These are phyloP conservation scores for Gryllus bimaculatus DNA, from an alignment of 1,140 invertebrate genomes.

Conservation along the genomic window DNA sequence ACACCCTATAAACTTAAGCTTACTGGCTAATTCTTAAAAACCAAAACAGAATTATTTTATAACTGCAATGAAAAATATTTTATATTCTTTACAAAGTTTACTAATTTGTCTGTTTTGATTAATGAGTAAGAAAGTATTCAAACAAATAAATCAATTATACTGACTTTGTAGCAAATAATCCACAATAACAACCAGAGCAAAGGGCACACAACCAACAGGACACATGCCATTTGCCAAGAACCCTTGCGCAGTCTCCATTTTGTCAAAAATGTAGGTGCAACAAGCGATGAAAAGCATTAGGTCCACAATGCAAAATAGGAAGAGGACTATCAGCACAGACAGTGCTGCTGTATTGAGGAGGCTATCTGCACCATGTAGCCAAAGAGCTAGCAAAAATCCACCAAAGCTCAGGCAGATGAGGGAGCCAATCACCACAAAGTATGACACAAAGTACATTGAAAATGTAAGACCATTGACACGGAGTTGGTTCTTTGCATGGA, in stretches of 20 bases:
- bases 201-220: constrained; percentile 63
- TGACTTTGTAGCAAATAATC: not conserved
- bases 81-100: too few relatives aligned
- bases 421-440: constrained; percentile 56
- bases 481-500: constrained; percentile 71
- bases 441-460: constrained; percentile 66
- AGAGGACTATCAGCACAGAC: constrained; percentile 50
- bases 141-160: not conserved
- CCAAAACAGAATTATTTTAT: too few relatives aligned
- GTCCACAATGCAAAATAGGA: constrained; percentile 62
- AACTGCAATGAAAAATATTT: too few relatives aligned
- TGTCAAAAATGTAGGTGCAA: constrained; percentile 70
- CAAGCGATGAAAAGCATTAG: constrained; percentile 65
- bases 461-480: constrained; percentile 71
- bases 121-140: too few relatives aligned
- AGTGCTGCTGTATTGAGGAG: constrained; percentile 58
- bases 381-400: constrained; percentile 55
- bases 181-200: constrained; percentile 38
- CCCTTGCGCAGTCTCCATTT: constrained; percentile 68
- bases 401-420: constrained; percentile 59
- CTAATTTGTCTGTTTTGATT: too few relatives aligned
- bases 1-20: too few relatives aligned
- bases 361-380: constrained; percentile 56
- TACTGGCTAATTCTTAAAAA: too few relatives aligned
- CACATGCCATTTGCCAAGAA: constrained; percentile 67